A percentile compares a stretch with the other conserved stretches of the same genome.
Evolutionary conservation across 2,888 invertebrate species (phyloP).

Genomic region (Stegophylla sp.): DNA sequence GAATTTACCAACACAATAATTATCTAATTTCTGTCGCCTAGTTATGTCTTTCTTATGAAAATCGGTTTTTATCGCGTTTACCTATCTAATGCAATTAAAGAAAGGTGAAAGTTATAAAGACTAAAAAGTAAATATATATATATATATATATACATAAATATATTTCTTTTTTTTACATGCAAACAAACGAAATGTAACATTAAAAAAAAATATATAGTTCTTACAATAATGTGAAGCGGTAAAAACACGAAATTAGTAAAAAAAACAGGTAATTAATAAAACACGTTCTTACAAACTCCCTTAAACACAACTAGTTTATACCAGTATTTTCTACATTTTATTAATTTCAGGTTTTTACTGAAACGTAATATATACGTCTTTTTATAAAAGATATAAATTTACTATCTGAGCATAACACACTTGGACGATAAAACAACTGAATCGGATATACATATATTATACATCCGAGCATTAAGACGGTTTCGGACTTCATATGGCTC

Average conservation of each 20-base stretch:
- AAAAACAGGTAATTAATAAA: conserved; percentile 9
- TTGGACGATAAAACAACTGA: no score
- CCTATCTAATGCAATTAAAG: not conserved
- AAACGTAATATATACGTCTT: not conserved
- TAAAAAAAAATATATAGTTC: not conserved
- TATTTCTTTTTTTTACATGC: not conserved
- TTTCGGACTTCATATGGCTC: no score
- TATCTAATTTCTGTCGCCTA: not conserved
- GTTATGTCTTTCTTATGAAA: not conserved
- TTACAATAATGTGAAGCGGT: not conserved
- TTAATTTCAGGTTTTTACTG: not conserved
- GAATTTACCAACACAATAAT: not conserved
- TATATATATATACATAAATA: not conserved
- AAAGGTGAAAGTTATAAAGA: conserved; percentile 32
- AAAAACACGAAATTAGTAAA: conserved; percentile 4
- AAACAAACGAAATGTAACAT: conserved; percentile 10
- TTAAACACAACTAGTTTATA: not conserved
- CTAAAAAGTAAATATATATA: no score
- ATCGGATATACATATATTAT: no score
- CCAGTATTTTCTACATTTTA: not conserved
- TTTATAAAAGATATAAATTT: not conserved
- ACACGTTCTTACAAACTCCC: not conserved
- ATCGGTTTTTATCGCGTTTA: not conserved
- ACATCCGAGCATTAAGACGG: no score
- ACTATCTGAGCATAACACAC: no score